These are phyloP conservation scores for Trichomalopsis sarcophagae DNA, from an alignment of 1,140 invertebrate genomes.

Conservation along the genomic window DNA sequence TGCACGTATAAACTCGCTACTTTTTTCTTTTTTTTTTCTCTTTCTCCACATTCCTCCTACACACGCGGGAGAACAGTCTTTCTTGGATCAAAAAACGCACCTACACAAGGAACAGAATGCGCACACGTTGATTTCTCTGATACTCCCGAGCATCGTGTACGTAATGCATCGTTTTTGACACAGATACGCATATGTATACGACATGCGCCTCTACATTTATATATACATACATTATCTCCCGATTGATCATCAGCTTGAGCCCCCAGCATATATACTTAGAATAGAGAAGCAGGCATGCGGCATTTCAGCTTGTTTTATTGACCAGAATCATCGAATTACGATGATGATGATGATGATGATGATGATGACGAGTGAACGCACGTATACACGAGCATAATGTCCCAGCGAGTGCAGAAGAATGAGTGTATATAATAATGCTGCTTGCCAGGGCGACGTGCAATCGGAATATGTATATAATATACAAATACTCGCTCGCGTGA, in stretches of 20 bases:
- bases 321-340: background rate
- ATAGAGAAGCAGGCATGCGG: slow-evolving; percentile 70
- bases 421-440: no score
- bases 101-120: background rate
- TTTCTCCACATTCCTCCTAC: background rate
- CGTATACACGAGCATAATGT: background rate
- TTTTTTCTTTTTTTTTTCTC: background rate
- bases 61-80: background rate
- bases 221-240: slow-evolving; percentile 41
- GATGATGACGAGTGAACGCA: background rate
- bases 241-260: slow-evolving; percentile 53
- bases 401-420: background rate
- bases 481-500: no score
- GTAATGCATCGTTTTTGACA: background rate
- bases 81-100: background rate
- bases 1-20: background rate
- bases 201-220: background rate
- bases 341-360: background rate
- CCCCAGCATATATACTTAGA: slow-evolving; percentile 64
- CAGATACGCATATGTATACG: background rate
- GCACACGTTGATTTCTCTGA: no score
- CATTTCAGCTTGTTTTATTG: slow-evolving; percentile 66
- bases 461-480: no score
- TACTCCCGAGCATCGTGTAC: no score
- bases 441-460: no score